Conservation (phyloP, 2,888 invertebrate species). For the Melinopterus prodromus region DNA sequence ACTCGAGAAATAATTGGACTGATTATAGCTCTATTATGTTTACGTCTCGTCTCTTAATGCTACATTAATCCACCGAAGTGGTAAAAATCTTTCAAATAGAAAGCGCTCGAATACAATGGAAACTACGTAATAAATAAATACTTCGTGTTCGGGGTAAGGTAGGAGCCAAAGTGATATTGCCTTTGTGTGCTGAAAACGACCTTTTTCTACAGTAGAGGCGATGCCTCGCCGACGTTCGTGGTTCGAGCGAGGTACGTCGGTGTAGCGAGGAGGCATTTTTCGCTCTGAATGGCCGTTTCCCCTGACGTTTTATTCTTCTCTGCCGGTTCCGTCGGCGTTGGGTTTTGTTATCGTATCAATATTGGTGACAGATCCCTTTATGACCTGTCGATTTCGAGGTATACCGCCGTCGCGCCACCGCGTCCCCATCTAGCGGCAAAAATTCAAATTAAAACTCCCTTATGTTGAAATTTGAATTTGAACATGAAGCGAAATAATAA, state of each 20-base stretch:
- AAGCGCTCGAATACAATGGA: not conserved
- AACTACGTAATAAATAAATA: not conserved
- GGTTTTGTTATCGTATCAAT: constrained; percentile 4
- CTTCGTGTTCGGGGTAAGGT: not conserved
- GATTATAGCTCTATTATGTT: no score
- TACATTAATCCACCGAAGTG: no score
- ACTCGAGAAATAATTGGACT: no score
- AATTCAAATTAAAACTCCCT: not conserved
- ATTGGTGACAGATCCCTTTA: constrained; percentile 4
- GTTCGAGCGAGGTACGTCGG: not conserved
- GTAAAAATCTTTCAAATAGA: not conserved
- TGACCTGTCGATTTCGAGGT: not conserved
- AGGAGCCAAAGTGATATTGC: not conserved
- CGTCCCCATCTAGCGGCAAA: no score
- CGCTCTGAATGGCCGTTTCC: not conserved
- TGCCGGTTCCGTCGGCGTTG: not conserved
- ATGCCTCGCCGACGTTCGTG: not conserved
- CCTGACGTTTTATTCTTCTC: not conserved
- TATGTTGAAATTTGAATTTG: not conserved
- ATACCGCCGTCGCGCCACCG: not conserved
- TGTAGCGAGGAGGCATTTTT: not conserved
- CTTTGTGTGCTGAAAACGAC: not conserved
- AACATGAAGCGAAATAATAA: no score
- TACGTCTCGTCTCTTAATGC: no score
- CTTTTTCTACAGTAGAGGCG: not conserved